Base-by-base conservation (phyloP, 2,797 vertebrate species). In the Rhinogobio ventralis region DNA sequence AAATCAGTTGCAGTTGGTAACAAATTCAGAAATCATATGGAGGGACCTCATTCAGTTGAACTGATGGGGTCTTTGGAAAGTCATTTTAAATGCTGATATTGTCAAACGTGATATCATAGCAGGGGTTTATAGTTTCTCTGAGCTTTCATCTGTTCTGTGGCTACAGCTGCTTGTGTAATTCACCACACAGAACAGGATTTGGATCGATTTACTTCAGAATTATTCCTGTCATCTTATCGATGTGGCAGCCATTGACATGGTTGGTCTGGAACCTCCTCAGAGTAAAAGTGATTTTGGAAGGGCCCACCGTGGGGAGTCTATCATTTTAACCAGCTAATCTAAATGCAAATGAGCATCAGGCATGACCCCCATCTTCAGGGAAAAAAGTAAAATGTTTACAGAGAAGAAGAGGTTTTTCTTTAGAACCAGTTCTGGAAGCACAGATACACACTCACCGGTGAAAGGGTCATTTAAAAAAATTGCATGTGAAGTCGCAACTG, bases 301-400 rank as follows among this genome's bases (percentile, higher is more conserved):
- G 49, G 28, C 71, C 62, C 78, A 77, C 84, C 51, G 45, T 33
- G 39, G 82, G 84, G 71, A 87, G 60, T 82, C 82, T 85, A 51
- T 79, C n/a, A 46, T 77, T 85, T 87, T 89, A 86, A 86, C 84
- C 85, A 87, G 82, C 82, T 87, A 79, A 85, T 88, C 89, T 89
- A 90, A 90, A 90, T 90, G 87, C 77, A 90, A 89, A 90, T 89
- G 84, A 89, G 89, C 51, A 6, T 79, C 68, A 79, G 74, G 74
- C 82, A 39, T 85, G 87, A 87, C 68, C 66, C 79, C 74, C 82
- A 75, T 78, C 80, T 60, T 60, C 11, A 1, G 53, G 76, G 83
- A 86, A 67, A 83, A 79, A 79, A 57, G n/a, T 73, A 66, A 46
- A 11, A 66, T 86, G 55, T 87, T 87, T 87, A 87, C 64, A 0